These are phyloP conservation scores for Amphiduros pacificus DNA, from an alignment of 2,888 invertebrate species.

Conservation along the genomic window DNA sequence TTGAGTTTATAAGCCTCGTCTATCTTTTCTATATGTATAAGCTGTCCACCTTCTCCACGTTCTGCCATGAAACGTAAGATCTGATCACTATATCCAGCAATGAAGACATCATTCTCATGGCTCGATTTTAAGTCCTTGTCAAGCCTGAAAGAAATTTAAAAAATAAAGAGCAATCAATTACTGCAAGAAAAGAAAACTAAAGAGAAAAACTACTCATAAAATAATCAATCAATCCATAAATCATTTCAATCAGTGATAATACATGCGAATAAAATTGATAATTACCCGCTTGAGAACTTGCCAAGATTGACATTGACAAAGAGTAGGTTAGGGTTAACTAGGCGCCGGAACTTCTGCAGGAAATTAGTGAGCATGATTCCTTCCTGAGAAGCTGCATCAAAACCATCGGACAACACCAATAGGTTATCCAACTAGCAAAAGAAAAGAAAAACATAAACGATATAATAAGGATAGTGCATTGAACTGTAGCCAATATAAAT, in stretches of 20 bases:
- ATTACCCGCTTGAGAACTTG: neutral
- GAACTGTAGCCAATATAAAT: no score
- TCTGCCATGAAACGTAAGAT: conserved; percentile 61
- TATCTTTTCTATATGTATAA: conserved; percentile 60
- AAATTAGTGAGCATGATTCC: conserved; percentile 37
- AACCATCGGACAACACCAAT: conserved; percentile 41
- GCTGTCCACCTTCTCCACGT: conserved; percentile 55
- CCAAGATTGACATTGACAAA: conserved; percentile 52
- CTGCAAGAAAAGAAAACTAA: no score
- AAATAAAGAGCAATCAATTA: no score
- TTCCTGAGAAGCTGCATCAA: neutral
- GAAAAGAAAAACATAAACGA: neutral
- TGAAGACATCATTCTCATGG: conserved; percentile 58
- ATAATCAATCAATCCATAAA: no score
- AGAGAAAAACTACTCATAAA: no score
- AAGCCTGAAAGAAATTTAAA: no score
- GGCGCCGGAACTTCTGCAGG: conserved; percentile 50
- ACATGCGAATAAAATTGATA: no score
- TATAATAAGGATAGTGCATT: no score
- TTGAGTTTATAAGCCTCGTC: conserved; percentile 58
- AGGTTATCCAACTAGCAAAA: conserved; percentile 51
- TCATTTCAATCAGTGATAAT: no score
- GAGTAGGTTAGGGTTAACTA: conserved; percentile 56
- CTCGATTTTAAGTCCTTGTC: no score
- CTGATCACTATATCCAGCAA: conserved; percentile 60